Evolutionary conservation across 2,113 vertebrate genomes (phyloP).

Genomic region (Callorhinus ursinus): DNA sequence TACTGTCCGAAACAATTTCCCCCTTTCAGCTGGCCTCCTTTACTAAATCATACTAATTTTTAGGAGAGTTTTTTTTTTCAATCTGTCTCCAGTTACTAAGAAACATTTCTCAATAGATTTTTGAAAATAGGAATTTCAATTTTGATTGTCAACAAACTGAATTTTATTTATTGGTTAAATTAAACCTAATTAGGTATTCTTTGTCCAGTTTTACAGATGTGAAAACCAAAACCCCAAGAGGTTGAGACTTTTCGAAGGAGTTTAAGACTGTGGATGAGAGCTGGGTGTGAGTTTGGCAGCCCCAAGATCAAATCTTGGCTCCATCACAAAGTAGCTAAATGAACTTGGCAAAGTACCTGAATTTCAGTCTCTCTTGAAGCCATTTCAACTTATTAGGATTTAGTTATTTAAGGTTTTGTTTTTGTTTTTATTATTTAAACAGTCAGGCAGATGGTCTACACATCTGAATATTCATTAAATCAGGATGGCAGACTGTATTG

Average conservation of each 20-base stretch:
- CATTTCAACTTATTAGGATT: neutral
- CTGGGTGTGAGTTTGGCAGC: too few species aligned
- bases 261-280: neutral
- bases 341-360: neutral
- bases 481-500: neutral
- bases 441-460: neutral
- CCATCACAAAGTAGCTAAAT: neutral
- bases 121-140: constrained; percentile 56
- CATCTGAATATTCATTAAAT: neutral
- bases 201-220: constrained; percentile 19
- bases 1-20: constrained; percentile 54
- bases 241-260: neutral
- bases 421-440: neutral
- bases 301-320: neutral
- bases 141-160: constrained; percentile 52
- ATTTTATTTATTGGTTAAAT: constrained; percentile 67
- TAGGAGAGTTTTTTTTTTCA: neutral
- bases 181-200: constrained; percentile 33
- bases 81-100: constrained; percentile 54
- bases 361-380: neutral
- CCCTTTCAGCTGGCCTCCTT: constrained; percentile 52
- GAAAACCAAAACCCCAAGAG: constrained; percentile 18
- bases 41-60: constrained; percentile 56
- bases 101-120: constrained; percentile 36
- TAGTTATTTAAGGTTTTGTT: neutral